Evolutionary conservation across 2,888 invertebrate genomes (phyloP).

Genomic region (Zygogramma bicolorata): DNA sequence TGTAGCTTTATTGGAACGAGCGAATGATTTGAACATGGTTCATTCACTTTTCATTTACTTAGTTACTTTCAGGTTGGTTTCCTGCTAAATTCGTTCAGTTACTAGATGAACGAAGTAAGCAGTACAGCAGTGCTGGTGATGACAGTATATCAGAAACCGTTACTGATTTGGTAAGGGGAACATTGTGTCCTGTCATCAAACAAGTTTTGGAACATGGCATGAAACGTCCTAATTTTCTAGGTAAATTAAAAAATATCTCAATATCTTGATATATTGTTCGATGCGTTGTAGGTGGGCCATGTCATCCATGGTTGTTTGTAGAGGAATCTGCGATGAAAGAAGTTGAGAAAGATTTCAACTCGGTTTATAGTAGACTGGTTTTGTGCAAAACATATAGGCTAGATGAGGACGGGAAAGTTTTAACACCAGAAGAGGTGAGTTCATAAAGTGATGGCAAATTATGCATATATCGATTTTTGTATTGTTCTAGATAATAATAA

Average conservation of each 20-base stretch:
- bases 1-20: too few species aligned
- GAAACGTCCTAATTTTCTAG: conserved; percentile 88
- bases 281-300: conserved; percentile 79
- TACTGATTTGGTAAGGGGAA: conserved; percentile 95
- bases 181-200: conserved; percentile 92
- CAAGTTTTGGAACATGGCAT: conserved; percentile 95
- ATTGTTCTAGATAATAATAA: too few species aligned
- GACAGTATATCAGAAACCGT: conserved; percentile 97
- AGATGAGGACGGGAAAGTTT: conserved; percentile 98
- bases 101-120: conserved; percentile 93
- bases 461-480: too few species aligned
- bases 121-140: conserved; percentile 94
- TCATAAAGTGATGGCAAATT: too few species aligned
- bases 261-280: conserved; percentile 2
- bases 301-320: conserved; percentile 99
- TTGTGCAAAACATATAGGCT: conserved; percentile 97
- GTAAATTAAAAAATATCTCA: conserved; percentile 54
- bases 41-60: neutral
- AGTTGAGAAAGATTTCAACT: conserved; percentile 97
- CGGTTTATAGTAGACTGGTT: conserved; percentile 96
- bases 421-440: conserved; percentile 94
- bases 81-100: conserved; percentile 97
- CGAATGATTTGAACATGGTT: neutral
- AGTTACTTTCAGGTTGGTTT: conserved; percentile 83
- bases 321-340: conserved; percentile 97